Base-by-base conservation (phyloP, 2,888 invertebrate species). In the Adelognathus sp. region DNA sequence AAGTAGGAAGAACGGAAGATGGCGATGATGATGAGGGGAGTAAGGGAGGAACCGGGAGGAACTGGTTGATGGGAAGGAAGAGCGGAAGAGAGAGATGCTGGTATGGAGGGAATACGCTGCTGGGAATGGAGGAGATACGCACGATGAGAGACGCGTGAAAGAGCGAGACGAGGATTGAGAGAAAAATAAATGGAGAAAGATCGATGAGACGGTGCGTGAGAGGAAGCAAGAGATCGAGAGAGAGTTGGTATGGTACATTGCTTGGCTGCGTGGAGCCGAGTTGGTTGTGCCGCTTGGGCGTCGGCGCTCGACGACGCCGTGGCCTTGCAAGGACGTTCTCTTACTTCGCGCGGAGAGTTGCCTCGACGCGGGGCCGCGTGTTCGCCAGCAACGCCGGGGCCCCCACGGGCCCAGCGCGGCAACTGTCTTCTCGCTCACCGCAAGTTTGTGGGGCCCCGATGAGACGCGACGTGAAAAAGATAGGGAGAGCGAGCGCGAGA, bases 301-400 rank as follows among this genome's bases (percentile, higher is more conserved):
- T 86, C 87, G 87, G 84, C 87, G 81, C 81, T 75, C 81, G 82
- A 76, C 73, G 76, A 80, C 82, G 79, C 82, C 86, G 74, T 81
- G 87, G 85, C 88, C 88, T 88, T 88, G 88, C 88, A 88, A 88
- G 88, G 88, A 88, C 88, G 87, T 86, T 86, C 87, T 85, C 85
- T 86, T 85, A 82, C 86, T 86, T 79, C 77, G 81, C 75, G 66
- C 67, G 16, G 46, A 54, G 61, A 56, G 73, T 67, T 76, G 75
- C 71, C 66, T 50, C 60, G 27, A 76, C 73, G 44, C 60, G 39
- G n/a, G n/a, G n/a, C n/a, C 39, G 73, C 52, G 60, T 33, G 61
- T 50, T 50, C 3, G 73, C 33, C 33, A n/a, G 44, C 67, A n/a
- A 41, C 61, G 72, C 66, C 44, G 52, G 66, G 77, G 69, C 56